Evolutionary conservation across 2,797 vertebrate species (phyloP).

Genomic region (Paramormyrops hopkinsi): DNA sequence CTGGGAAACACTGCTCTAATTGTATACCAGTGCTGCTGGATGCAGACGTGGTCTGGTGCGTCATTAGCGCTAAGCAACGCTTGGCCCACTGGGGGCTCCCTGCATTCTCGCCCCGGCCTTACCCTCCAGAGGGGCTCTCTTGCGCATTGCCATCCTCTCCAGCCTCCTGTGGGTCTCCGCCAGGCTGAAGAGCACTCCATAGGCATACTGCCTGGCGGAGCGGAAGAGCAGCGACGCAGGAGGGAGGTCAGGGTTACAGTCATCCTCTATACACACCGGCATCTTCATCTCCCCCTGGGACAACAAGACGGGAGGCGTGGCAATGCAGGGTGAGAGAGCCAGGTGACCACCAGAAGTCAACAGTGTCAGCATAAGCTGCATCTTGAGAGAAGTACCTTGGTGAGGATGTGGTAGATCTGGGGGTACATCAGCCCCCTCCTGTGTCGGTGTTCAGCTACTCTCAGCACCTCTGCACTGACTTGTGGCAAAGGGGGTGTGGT

Average conservation of each 20-base stretch:
- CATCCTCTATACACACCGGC: slow-evolving; percentile 86
- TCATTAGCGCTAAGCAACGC: neutral
- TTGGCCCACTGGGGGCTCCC: neutral
- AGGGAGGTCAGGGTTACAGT: slow-evolving; percentile 81
- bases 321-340: neutral
- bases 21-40: neutral
- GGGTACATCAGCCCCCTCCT: slow-evolving; percentile 87
- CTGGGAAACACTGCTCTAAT: neutral
- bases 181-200: slow-evolving; percentile 85
- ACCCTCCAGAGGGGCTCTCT: slow-evolving; percentile 75
- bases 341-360: neutral
- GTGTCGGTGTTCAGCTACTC: slow-evolving; percentile 85
- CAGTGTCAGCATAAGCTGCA: neutral
- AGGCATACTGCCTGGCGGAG: slow-evolving; percentile 77
- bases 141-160: slow-evolving; percentile 76
- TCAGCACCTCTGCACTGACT: slow-evolving; percentile 79
- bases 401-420: slow-evolving; percentile 86
- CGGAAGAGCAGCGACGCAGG: slow-evolving; percentile 81
- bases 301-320: neutral
- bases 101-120: slow-evolving; percentile 1
- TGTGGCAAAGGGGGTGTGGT: slow-evolving; percentile 85
- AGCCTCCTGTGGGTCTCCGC: slow-evolving; percentile 81
- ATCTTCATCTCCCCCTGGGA: slow-evolving; percentile 85
- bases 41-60: neutral
- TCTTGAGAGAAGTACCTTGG: slow-evolving; percentile 61